Conservation (phyloP, 2,113 vertebrate species). For the Oxyura jamaicensis region DNA sequence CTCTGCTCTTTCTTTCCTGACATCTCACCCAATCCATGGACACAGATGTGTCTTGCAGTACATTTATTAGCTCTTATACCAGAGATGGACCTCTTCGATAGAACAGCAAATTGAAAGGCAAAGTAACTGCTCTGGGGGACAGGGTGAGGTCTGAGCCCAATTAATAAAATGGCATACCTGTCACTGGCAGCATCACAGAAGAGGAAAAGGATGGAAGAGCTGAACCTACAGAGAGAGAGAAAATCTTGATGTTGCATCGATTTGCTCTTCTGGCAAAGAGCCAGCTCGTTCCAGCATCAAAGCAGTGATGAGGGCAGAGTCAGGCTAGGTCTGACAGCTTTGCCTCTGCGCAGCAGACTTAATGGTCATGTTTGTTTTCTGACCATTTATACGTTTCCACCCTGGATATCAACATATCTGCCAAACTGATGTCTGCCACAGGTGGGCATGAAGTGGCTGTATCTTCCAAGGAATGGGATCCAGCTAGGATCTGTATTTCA, state of each 20-base stretch:
- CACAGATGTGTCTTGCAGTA: neutral
- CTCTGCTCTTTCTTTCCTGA: neutral
- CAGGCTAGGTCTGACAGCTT: neutral
- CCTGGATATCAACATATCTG: neutral
- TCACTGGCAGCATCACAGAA: neutral
- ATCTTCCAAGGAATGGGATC: neutral
- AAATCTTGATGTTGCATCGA: neutral
- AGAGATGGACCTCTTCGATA: neutral
- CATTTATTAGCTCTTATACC: neutral
- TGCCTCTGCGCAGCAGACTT: neutral
- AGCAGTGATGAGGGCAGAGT: neutral
- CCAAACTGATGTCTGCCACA: neutral
- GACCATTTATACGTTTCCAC: neutral
- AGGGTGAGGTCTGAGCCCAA: neutral
- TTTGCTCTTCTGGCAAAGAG: neutral
- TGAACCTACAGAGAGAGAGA: slow-evolving; percentile 13
- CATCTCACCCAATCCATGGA: neutral
- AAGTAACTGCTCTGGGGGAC: neutral
- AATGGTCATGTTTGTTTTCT: neutral
- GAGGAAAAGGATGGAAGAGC: neutral
- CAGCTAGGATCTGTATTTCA: neutral
- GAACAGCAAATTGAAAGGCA: neutral
- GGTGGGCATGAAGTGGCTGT: neutral
- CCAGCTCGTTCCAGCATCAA: neutral
- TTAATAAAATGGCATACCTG: slow-evolving; percentile 17